A percentile compares a stretch with the other conserved stretches of the same genome.
Evolutionary conservation across 2,113 vertebrate species (phyloP).

Genomic region (Speoplatyrhinus poulsoni): DNA sequence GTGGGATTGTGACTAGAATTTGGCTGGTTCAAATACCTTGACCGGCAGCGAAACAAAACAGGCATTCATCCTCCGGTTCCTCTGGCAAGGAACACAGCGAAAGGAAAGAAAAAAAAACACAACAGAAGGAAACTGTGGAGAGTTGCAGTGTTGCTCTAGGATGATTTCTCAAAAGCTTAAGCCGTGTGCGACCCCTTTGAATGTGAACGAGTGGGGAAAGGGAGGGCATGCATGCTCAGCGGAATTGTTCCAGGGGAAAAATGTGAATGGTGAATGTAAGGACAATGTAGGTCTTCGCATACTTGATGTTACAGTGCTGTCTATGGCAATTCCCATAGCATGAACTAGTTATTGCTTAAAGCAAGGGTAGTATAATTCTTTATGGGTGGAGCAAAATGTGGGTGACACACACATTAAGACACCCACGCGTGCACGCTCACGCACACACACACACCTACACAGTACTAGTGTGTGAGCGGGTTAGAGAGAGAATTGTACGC

Average conservation of each 20-base stretch:
- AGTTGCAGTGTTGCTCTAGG: not conserved
- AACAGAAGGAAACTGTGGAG: not conserved
- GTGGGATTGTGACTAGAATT: not conserved
- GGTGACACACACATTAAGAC: not conserved
- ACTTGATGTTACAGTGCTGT: not conserved
- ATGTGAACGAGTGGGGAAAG: slow-evolving; percentile 6
- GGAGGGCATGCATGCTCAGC: not conserved
- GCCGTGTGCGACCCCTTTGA: slow-evolving; percentile 2
- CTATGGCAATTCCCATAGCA: not conserved
- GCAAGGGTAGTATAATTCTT: not conserved
- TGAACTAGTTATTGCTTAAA: not conserved
- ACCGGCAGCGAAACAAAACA: slow-evolving; percentile 13
- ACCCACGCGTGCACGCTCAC: not conserved
- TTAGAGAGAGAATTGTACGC: not conserved
- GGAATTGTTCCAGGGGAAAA: not conserved
- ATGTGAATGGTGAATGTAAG: too few species aligned
- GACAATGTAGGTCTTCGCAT: not conserved
- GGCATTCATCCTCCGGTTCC: slow-evolving; percentile 3
- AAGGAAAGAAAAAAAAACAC: too few species aligned
- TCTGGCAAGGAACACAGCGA: not conserved
- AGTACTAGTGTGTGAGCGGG: too few species aligned
- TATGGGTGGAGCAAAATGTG: slow-evolving; percentile 4
- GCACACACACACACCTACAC: not conserved
- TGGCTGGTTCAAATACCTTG: not conserved
- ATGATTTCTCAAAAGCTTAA: not conserved